Evolutionary conservation across 2,113 vertebrate genomes (phyloP).

Genomic region (Periophthalmus modestus): DNA sequence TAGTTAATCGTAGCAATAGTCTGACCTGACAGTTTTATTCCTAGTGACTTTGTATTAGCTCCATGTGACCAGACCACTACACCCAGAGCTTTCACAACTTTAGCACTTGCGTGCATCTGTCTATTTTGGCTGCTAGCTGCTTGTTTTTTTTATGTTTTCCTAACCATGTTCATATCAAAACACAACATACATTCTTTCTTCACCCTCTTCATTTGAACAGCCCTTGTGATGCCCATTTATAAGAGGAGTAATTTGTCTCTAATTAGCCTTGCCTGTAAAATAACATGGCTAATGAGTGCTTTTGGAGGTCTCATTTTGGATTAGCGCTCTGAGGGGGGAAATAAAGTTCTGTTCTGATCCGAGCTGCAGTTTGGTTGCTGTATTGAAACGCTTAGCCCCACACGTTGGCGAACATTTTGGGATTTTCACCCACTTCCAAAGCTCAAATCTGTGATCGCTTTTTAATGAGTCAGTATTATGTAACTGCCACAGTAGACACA

Average conservation of each 20-base stretch:
- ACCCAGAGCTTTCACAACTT: not conserved
- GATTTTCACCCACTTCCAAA: constrained; percentile 41
- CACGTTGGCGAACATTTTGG: constrained; percentile 20
- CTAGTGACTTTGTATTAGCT: not conserved
- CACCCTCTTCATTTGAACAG: constrained; percentile 27
- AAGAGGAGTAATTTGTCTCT: constrained; percentile 33
- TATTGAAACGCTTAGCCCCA: constrained; percentile 14
- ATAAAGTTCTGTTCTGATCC: constrained; percentile 35
- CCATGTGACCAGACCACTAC: not conserved
- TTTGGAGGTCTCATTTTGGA: constrained; percentile 46
- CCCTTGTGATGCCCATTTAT: constrained; percentile 17
- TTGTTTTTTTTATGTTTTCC: constrained; percentile 5
- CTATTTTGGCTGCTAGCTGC: not conserved
- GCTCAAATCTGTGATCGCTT: constrained; percentile 41
- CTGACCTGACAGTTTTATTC: not conserved
- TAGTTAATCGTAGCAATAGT: no score
- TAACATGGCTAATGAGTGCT: constrained; percentile 25
- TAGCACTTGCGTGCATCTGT: not conserved
- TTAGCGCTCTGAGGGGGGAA: constrained; percentile 38
- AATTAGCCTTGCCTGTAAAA: constrained; percentile 38
- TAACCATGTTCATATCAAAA: not conserved
- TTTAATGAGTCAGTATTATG: constrained; percentile 40
- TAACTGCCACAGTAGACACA: constrained; percentile 25
- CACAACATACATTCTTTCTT: not conserved
- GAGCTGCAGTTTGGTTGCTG: constrained; percentile 19